These are phyloP conservation scores for Centroberyx gerrardi DNA, from an alignment of 2,797 vertebrate genomes.

Conservation along the genomic window DNA sequence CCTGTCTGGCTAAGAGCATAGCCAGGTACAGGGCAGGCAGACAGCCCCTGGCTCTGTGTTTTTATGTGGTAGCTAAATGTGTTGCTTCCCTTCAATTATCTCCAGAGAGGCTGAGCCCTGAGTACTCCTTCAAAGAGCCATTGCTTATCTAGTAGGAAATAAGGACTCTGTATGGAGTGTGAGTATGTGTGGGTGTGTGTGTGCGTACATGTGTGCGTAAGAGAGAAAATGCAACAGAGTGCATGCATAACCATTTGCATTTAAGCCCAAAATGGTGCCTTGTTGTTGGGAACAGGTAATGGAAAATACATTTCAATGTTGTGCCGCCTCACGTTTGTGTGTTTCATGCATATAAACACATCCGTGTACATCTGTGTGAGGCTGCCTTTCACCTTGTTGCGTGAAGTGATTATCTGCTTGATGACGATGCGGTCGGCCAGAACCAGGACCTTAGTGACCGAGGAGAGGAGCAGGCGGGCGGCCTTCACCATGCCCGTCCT, in stretches of 20 bases:
- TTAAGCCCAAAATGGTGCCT: background rate
- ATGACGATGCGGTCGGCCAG: conserved; percentile 97
- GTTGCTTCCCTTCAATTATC: conserved; percentile 76
- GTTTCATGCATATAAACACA: too few relatives aligned
- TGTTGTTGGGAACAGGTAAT: background rate
- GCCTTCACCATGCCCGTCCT: conserved; percentile 96
- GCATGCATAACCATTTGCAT: background rate
- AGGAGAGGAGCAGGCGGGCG: conserved; percentile 95
- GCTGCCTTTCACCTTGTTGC: conserved; percentile 93
- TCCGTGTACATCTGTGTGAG: background rate
- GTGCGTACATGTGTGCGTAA: background rate
- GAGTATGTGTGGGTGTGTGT: conserved; percentile 9
- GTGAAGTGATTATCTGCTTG: conserved; percentile 97
- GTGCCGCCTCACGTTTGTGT: background rate
- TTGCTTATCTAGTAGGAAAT: conserved; percentile 62
- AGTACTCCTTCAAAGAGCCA: conserved; percentile 61
- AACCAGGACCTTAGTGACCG: conserved; percentile 97
- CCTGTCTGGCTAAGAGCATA: conserved; percentile 60
- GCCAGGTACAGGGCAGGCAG: conserved; percentile 55
- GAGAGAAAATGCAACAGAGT: background rate
- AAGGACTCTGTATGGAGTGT: conserved; percentile 29
- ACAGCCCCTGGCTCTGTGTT: conserved; percentile 42
- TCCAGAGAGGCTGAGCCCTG: conserved; percentile 39
- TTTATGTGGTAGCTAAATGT: conserved; percentile 67
- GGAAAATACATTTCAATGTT: background rate